Base-by-base conservation (phyloP, 2,797 vertebrate species). In the Syngnathus rostellatus region DNA sequence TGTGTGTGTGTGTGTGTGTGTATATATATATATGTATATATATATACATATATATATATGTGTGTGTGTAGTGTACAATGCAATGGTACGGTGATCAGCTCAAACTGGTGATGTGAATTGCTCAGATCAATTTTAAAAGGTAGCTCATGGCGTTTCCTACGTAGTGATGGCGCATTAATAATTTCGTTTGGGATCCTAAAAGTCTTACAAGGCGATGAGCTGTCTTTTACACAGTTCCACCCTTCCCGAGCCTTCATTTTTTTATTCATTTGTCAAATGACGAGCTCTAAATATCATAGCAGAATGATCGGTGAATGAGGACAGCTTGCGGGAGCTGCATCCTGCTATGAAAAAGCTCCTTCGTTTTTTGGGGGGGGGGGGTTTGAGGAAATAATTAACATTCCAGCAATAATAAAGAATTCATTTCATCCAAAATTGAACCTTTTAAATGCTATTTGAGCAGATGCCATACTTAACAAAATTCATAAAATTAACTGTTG, bases 361-460 rank as follows among this genome's bases (percentile, higher is more conserved):
- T 50, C 2, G 45, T 23, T 40, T 81, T 64, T 72, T 62, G 23
- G 23, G 23, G 23, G n/a, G n/a, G n/a, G n/a, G n/a, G n/a, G n/a
- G n/a, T 76, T 78, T 73, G 23, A 37, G 12, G 61, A 66, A 66
- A 46, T 73, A 76, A 85, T 83, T 74, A 78, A 70, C 46, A 72
- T 81, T 78, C 68, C 72, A 58, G 46, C 57, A 63, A 69, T 72
- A 75, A 80, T 68, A 63, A 51, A 62, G 69, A 79, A 74, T 72
- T 76, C 23, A 78, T 67, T 62, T 73, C 2, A 46, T 67, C 46
- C 67, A 69, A 70, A 62, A 45, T 25, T 37, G 19, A 68, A 77
- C 66, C 39, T 45, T 51, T 60, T 2, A 60, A 71, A 53, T 45
- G 73, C 63, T 73, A 63, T 63, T 77, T 54, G 55, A 78, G 67